phyloP scores from a whole-genome alignment of 2,797 vertebrate genomes.

The Syngnathus acus region DNA sequence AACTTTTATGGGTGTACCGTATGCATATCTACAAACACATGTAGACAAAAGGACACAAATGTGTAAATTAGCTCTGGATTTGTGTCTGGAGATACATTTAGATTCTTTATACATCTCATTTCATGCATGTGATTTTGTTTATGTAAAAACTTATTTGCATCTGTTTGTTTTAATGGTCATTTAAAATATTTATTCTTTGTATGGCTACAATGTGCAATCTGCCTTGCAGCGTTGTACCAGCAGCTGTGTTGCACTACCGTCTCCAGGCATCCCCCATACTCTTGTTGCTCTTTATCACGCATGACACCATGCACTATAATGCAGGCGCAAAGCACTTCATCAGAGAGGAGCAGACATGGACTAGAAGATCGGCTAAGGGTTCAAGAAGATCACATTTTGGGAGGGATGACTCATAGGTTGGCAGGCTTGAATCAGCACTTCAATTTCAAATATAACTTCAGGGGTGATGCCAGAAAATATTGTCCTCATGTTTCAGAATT shows the following conservation, averaged over 20 bases:
- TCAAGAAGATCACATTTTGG: constrained; percentile 53
- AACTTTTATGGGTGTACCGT: not conserved
- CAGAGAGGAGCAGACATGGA: constrained; percentile 52
- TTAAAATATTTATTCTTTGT: constrained; percentile 51
- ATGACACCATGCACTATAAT: constrained; percentile 50
- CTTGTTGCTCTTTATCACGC: constrained; percentile 61
- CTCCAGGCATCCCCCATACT: constrained; percentile 37
- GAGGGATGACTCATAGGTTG: constrained; percentile 45
- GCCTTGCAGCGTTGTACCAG: constrained; percentile 50
- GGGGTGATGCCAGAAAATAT: constrained; percentile 17
- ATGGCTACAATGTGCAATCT: constrained; percentile 38
- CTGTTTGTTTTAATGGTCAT: constrained; percentile 44
- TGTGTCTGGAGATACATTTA: constrained; percentile 31
- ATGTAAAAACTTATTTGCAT: constrained; percentile 49
- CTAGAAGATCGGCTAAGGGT: constrained; percentile 48
- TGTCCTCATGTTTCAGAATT: constrained; percentile 40
- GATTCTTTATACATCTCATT: constrained; percentile 45
- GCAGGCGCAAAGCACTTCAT: constrained; percentile 59
- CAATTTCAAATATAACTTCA: constrained; percentile 29
- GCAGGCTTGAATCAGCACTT: constrained; percentile 11
- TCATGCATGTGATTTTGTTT: constrained; percentile 35
- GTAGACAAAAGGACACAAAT: not conserved
- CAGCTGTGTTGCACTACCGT: constrained; percentile 46
- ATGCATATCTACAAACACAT: not conserved
- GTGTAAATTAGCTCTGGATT: constrained; percentile 28